Base-by-base conservation (phyloP, 2,888 invertebrate species). In the Acrobasis consociella region DNA sequence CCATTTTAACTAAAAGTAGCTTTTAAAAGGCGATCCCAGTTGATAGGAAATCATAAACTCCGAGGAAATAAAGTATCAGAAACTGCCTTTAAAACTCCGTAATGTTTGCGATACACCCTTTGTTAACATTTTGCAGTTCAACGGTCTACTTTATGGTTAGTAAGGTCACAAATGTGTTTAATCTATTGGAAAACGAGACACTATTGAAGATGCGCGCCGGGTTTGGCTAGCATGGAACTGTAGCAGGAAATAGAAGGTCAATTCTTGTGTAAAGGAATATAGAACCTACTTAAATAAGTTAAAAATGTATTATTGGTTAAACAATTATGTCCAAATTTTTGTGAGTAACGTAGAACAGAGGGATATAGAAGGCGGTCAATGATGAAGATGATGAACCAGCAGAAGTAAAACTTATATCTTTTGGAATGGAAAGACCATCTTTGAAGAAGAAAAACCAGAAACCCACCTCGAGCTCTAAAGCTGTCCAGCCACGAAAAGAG, bases 141-240 rank as follows among this genome's bases (percentile, higher is more conserved):
- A 38, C 60, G 52, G 22, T 42, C 60, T 60, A 50, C 60, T 60
- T 51, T 60, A 52, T 60, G 60, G 39, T n/a, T 52, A 51, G 50
- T 51, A 51, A 60, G 51, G 60, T 60, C 39, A 51, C 60, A 52
- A 60, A 51, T 60, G 52, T 42, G 60, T 42, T 39, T 51, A 60
- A 51, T 60, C 60, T 60, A 51, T 51, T 42, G 60, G 60, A 60
- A 60, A 60, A 60, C 51, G 60, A 60, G 60, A 60, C 60, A 60
- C 51, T 60, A 60, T 51, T 51, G 51, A 60, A 16, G 52, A 60
- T 11, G 60, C 17, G 22, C 7, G 11, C 49, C n/a, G 59, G 37
- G 50, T 50, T 42, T 51, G 16, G n/a, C 17, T 60, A 22, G 52
- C 22, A 51, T 17, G 22, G 16, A 51, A 42, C 16, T n/a, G 46